phyloP scores from a whole-genome alignment of 2,888 invertebrate genomes.

The Acanthosepion pharaonis region DNA sequence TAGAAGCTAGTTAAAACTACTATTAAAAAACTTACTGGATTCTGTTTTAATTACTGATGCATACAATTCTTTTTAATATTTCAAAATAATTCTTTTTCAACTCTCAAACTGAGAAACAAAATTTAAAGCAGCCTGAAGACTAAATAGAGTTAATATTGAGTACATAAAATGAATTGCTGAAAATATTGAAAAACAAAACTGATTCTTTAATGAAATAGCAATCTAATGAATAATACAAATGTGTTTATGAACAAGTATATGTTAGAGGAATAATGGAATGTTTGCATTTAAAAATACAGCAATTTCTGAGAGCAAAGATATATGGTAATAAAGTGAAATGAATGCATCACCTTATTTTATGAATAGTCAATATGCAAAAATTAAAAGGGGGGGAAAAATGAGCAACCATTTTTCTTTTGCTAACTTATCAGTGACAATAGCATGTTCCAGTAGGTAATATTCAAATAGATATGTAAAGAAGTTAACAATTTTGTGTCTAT shows the following conservation, averaged over 20 bases:
- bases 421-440: no score
- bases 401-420: no score
- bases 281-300: background rate
- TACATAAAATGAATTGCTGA: background rate
- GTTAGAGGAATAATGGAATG: background rate
- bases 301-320: background rate
- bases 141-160: background rate
- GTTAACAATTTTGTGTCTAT: no score
- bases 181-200: background rate
- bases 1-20: no score
- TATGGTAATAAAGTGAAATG: no score
- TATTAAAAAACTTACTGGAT: no score
- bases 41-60: no score
- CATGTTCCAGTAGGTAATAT: no score
- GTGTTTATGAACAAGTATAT: background rate
- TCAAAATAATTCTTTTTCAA: no score
- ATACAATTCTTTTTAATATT: no score
- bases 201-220: background rate
- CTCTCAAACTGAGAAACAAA: background rate
- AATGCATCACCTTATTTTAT: constrained; percentile 33
- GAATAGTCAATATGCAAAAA: background rate
- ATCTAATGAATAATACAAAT: background rate
- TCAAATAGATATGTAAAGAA: no score
- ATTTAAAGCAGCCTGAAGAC: background rate
- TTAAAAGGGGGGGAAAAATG: background rate